Base-by-base conservation (phyloP, 2,888 invertebrate genomes). In the Zaprionus bogoriensis region DNA sequence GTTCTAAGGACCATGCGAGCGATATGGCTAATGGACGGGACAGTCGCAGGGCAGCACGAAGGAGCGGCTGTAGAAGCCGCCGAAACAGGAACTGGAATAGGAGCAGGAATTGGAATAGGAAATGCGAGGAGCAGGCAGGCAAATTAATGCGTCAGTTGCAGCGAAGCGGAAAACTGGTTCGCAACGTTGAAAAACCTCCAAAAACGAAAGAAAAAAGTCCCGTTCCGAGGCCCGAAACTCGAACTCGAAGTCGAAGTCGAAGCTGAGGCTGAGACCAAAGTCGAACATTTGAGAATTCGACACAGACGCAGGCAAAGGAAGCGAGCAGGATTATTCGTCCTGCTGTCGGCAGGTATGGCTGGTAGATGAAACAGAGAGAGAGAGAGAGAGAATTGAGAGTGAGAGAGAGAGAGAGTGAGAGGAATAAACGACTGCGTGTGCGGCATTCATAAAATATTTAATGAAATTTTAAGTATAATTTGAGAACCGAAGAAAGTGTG, bases 111-210 rank as follows among this genome's bases (percentile, higher is more conserved):
- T n/a, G 53, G 25, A 50, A 42, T 50, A n/a, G 52, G 12, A 65
- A 30, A n/a, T n/a, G n/a, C 20, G 41, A 41, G 51, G 28, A 57
- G 17, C 32, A 23, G 50, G 32, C 41, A 48, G 54, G 67, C 64
- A 63, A 86, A 83, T 87, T 80, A 77, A 77, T 76, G 73, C 77
- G 85, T 74, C 82, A 84, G 76, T 78, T 80, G 80, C 80, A 77
- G 46, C 78, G 78, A 76, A 80, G 75, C 84, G 74, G 75, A 69
- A 87, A 88, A 87, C 87, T 87, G 82, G 87, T 87, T 82, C 76
- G 71, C 46, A 55, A 51, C 59, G 7, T 55, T 36, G 2, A 10
- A 52, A 48, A 36, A 23, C 25, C 12, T 22, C 44, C 9, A 38
- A 38, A 19, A 28, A 20, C 17, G n/a, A 22, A 19, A 38, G 27